A percentile compares a stretch with the other conserved stretches of the same genome.
phyloP scores from a whole-genome alignment of 1,140 invertebrate genomes.

The Diuraphis noxia region DNA sequence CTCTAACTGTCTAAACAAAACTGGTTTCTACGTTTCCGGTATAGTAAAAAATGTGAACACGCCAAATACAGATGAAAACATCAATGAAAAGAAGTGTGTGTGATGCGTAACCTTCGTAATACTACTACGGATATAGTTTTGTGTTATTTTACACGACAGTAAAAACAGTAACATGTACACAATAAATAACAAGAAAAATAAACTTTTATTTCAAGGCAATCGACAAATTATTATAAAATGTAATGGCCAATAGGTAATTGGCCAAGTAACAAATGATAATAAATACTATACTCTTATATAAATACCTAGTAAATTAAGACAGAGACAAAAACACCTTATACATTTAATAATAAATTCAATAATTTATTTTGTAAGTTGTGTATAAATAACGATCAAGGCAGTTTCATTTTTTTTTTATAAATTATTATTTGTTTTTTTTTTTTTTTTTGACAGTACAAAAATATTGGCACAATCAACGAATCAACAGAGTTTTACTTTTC shows the following conservation, averaged over 20 bases:
- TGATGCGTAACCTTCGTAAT: slow-evolving; percentile 1
- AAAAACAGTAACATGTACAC: background rate
- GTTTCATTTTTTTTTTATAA: background rate
- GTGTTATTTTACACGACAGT: background rate
- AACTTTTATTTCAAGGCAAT: slow-evolving; percentile 12
- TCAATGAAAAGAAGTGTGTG: background rate
- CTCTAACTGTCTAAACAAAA: background rate
- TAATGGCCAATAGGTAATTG: background rate
- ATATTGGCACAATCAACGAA: background rate
- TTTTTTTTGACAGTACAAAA: background rate
- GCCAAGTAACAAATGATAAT: background rate
- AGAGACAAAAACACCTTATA: background rate
- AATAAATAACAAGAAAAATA: background rate
- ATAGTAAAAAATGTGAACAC: background rate
- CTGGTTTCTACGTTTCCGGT: slow-evolving; percentile 34
- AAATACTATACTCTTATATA: background rate
- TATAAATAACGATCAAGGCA: background rate
- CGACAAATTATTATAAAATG: background rate
- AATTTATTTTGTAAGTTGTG: background rate
- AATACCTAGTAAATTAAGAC: background rate
- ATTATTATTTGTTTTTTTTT: background rate
- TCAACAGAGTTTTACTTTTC: background rate
- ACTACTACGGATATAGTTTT: background rate
- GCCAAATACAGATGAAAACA: background rate
- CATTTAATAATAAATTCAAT: background rate